Evolutionary conservation across 2,113 vertebrate genomes (phyloP).

Genomic region (Psittacus erithacus): DNA sequence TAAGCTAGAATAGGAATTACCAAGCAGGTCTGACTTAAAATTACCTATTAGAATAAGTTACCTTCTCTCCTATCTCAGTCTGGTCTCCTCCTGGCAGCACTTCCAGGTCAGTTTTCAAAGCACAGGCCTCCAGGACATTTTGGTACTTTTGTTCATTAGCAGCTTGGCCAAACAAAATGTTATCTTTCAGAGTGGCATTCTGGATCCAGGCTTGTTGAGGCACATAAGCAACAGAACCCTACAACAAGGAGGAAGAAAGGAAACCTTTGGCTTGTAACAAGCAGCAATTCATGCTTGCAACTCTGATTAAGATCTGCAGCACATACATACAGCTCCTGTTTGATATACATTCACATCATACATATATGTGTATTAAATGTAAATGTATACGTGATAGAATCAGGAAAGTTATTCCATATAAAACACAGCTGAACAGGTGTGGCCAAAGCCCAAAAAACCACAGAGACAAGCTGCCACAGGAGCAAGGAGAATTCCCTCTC

Average conservation of each 20-base stretch:
- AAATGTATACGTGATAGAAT: background rate
- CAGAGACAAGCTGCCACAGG: background rate
- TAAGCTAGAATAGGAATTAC: background rate
- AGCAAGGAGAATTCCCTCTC: background rate
- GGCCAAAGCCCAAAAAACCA: background rate
- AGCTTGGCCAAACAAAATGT: conserved; percentile 89
- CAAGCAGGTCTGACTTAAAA: background rate
- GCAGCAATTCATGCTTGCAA: background rate
- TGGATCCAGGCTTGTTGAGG: conserved; percentile 98
- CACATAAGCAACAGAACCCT: conserved; percentile 96
- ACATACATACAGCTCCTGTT: background rate
- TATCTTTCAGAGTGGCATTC: conserved; percentile 91
- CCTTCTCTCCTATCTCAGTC: conserved; percentile 98
- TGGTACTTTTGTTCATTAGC: conserved; percentile 85
- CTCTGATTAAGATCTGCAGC: background rate
- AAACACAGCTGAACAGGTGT: background rate
- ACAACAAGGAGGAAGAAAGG: background rate
- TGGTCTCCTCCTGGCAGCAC: conserved; percentile 91
- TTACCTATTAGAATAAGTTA: conserved; percentile 37
- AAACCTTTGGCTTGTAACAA: background rate
- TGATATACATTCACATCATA: background rate
- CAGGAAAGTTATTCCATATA: background rate
- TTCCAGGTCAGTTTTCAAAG: conserved; percentile 89
- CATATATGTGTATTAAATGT: background rate
- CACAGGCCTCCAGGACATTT: conserved; percentile 86